Percentiles rank a stretch among this genome's conserved stretches.
These are phyloP conservation scores for Tetramorium bicarinatum DNA, from an alignment of 2,888 invertebrate species.

Conservation along the genomic window DNA sequence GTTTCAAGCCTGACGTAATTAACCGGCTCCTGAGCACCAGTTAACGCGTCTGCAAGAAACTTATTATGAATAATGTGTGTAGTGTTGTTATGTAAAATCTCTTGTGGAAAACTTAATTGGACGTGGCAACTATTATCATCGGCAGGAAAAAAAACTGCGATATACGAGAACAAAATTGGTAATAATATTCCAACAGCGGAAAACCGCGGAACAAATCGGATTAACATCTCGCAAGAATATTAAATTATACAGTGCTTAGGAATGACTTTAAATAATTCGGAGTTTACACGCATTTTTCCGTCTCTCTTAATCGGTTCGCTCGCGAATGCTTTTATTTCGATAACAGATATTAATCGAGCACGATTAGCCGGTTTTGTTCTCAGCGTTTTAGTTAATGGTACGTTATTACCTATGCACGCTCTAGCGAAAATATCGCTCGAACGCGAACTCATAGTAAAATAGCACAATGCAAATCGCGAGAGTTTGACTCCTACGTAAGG, in stretches of 20 bases:
- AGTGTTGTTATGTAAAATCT: slow-evolving; percentile 43
- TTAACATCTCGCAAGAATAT: background rate
- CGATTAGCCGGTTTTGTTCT: slow-evolving; percentile 23
- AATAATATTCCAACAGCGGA: background rate
- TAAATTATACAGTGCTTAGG: background rate
- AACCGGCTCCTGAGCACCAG: slow-evolving; percentile 52
- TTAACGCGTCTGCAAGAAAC: slow-evolving; percentile 65
- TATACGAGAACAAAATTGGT: background rate
- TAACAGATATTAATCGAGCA: slow-evolving; percentile 9
- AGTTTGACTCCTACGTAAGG: slow-evolving; percentile 26
- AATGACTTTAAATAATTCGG: background rate
- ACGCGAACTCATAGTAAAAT: background rate
- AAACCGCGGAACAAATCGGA: background rate
- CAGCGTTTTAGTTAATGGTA: slow-evolving; percentile 14
- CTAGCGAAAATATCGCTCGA: slow-evolving; percentile 2
- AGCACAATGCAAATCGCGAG: slow-evolving; percentile 25
- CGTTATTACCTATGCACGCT: background rate
- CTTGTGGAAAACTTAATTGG: slow-evolving; percentile 66
- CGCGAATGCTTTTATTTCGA: background rate
- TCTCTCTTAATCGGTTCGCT: background rate
- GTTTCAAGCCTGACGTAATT: slow-evolving; percentile 65
- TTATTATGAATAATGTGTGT: slow-evolving; percentile 61
- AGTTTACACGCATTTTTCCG: background rate
- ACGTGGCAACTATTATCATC: slow-evolving; percentile 33
- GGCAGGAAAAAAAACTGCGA: background rate